These are phyloP conservation scores for Philonicus albiceps DNA, from an alignment of 2,888 invertebrate genomes.

Conservation along the genomic window DNA sequence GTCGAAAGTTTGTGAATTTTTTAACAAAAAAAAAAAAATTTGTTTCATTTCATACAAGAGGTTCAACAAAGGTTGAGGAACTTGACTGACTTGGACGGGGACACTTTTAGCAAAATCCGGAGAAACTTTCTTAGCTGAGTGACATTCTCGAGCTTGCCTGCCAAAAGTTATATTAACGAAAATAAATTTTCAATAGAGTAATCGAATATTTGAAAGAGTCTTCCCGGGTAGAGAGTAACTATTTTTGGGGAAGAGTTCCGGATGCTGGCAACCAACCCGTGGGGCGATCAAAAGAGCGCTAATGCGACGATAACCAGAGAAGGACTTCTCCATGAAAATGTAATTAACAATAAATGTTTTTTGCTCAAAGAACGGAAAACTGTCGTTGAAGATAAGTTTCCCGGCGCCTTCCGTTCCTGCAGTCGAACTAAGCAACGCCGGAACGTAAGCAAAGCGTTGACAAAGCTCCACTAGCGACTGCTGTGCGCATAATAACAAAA, in stretches of 20 bases:
- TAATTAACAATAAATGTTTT: neutral
- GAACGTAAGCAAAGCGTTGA: neutral
- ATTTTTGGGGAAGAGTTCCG: neutral
- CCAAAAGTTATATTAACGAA: constrained; percentile 1
- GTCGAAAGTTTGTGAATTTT: constrained; percentile 35
- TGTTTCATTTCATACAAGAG: neutral
- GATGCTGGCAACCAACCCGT: neutral
- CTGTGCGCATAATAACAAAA: neutral
- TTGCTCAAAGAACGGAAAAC: neutral
- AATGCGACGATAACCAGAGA: neutral
- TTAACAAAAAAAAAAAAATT: constrained; percentile 34
- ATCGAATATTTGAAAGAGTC: constrained; percentile 25
- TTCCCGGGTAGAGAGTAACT: neutral
- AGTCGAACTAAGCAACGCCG: neutral
- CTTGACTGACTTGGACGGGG: neutral
- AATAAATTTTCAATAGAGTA: constrained; percentile 29
- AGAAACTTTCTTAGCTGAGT: neutral
- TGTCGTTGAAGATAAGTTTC: neutral
- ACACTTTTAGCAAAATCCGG: neutral
- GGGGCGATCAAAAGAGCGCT: neutral
- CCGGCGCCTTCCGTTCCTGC: neutral
- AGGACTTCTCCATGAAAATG: neutral
- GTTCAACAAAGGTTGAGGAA: constrained; percentile 6
- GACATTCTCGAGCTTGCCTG: neutral
- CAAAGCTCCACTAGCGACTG: neutral